A percentile compares a stretch with the other conserved stretches of the same genome.
phyloP scores from a whole-genome alignment of 2,797 vertebrate species.

The Tadarida brasiliensis region DNA sequence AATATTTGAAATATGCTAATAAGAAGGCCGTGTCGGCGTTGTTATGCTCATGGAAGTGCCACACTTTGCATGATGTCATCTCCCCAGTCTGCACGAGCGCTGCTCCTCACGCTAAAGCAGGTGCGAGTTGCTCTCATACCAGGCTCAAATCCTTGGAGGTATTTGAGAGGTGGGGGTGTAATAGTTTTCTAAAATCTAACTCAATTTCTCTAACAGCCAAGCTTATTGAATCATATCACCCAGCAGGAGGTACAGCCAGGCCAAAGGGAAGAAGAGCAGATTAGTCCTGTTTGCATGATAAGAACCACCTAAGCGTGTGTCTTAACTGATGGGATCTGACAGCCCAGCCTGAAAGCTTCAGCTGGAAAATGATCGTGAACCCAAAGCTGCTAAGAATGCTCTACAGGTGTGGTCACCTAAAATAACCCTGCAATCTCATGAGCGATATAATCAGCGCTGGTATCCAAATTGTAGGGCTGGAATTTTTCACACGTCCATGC shows the following conservation, averaged over 20 bases:
- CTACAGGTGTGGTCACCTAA: not conserved
- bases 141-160: slow-evolving; percentile 68
- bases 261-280: slow-evolving; percentile 49
- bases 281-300: slow-evolving; percentile 60
- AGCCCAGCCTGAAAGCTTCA: slow-evolving; percentile 62
- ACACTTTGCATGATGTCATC: not conserved
- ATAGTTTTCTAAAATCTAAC: slow-evolving; percentile 72
- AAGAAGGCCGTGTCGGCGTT: not conserved
- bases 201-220: slow-evolving; percentile 70
- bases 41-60: not conserved
- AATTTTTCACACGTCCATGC: not conserved
- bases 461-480: not conserved
- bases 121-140: not conserved
- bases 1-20: slow-evolving; percentile 59
- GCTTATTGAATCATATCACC: slow-evolving; percentile 69
- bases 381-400: not conserved
- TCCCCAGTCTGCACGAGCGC: not conserved
- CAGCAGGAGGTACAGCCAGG: not conserved
- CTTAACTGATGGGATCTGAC: slow-evolving; percentile 68
- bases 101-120: not conserved
- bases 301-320: slow-evolving; percentile 32
- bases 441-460: not conserved
- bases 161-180: not conserved
- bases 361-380: slow-evolving; percentile 11
- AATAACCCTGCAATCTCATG: not conserved